These are phyloP conservation scores for Plutomurus gul DNA, from an alignment of 1,140 invertebrate genomes.

Conservation along the genomic window DNA sequence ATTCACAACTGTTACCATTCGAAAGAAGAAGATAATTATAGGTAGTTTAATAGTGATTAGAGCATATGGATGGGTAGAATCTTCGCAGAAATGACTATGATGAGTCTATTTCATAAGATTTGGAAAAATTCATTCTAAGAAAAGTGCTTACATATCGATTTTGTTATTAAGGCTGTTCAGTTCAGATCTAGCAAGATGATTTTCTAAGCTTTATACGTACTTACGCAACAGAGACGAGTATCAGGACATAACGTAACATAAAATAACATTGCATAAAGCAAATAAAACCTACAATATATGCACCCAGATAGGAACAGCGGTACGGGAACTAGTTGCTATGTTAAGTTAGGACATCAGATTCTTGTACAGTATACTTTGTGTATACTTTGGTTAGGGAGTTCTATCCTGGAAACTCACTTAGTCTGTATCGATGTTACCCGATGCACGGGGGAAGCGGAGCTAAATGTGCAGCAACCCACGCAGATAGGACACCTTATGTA, in stretches of 20 bases:
- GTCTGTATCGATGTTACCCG: no score
- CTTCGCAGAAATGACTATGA: conserved; percentile 14
- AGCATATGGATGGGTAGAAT: conserved; percentile 34
- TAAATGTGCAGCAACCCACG: no score
- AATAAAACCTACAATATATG: background rate
- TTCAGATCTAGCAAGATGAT: conserved; percentile 19
- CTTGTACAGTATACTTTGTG: no score
- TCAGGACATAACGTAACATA: conserved; percentile 5
- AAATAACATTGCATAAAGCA: conserved; percentile 6
- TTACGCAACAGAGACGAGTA: background rate
- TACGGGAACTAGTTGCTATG: background rate
- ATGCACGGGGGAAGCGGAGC: no score
- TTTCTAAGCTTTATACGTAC: background rate
- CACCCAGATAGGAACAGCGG: background rate
- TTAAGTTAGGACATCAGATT: no score
- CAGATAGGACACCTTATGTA: no score
- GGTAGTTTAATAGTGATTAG: conserved; percentile 49
- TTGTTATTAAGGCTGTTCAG: conserved; percentile 49
- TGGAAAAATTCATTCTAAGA: conserved; percentile 44
- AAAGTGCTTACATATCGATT: conserved; percentile 51
- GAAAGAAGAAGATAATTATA: conserved; percentile 45
- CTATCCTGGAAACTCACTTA: no score
- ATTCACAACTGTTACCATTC: conserved; percentile 44
- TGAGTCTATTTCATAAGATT: conserved; percentile 37
- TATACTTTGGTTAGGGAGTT: no score